Evolutionary conservation across 2,113 vertebrate species (phyloP).

Genomic region (Oreochromis tanganicae): DNA sequence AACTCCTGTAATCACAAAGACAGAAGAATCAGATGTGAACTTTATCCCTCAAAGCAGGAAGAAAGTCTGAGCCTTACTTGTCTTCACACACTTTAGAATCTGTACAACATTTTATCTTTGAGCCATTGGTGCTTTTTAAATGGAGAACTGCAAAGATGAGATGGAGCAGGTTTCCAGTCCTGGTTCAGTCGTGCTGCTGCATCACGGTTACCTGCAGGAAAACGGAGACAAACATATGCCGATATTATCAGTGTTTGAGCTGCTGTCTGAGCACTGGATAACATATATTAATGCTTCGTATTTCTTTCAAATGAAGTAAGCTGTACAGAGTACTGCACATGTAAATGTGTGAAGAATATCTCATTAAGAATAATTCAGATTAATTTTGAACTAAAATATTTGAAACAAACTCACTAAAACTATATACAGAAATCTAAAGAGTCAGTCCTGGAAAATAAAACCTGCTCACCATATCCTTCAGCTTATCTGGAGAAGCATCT

Average conservation of each 20-base stretch:
- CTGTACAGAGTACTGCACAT: not conserved
- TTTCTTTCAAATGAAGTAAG: not conserved
- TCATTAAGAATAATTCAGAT: not conserved
- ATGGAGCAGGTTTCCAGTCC: not conserved
- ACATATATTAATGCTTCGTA: not conserved
- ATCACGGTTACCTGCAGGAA: not conserved
- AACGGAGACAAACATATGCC: fast-evolving
- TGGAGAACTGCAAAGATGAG: not conserved
- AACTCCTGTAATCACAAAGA: not conserved
- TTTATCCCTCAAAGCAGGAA: not conserved
- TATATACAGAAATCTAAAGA: not conserved
- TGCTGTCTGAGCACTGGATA: not conserved
- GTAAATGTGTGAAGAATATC: not conserved
- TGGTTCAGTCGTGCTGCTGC: not conserved
- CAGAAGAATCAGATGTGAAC: not conserved
- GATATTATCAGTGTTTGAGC: not conserved
- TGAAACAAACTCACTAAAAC: not conserved
- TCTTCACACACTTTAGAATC: not conserved
- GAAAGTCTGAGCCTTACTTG: fast-evolving
- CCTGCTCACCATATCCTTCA: not conserved
- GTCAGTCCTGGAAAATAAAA: not conserved
- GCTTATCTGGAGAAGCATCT: not conserved
- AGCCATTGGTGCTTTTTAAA: not conserved
- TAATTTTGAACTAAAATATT: not conserved
- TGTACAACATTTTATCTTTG: not conserved